Evolutionary conservation across 1,140 invertebrate genomes (phyloP).

Genomic region (Pemphigus obesinymphae): DNA sequence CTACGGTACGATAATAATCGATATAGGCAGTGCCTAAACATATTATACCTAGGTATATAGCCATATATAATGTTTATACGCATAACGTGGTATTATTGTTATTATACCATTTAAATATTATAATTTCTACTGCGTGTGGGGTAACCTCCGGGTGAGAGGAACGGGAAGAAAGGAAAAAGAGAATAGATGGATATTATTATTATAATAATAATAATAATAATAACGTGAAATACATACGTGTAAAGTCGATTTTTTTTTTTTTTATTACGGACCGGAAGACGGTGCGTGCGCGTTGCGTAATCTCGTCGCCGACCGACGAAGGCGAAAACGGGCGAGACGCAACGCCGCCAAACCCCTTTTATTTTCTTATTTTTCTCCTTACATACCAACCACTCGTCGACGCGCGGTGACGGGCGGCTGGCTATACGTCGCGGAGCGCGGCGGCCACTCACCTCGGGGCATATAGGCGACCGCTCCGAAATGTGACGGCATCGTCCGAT

Average conservation of each 20-base stretch:
- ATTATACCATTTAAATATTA: no score
- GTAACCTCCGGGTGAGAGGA: background rate
- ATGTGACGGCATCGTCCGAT: slow-evolving; percentile 8
- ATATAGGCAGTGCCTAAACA: no score
- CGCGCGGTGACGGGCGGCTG: no score
- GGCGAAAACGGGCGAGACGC: background rate
- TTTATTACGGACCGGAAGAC: slow-evolving; percentile 14
- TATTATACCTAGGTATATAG: no score
- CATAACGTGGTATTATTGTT: no score
- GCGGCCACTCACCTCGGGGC: slow-evolving; percentile 7
- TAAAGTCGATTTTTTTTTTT: background rate
- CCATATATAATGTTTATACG: no score
- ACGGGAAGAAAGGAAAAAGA: background rate
- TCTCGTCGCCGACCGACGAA: background rate
- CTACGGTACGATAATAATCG: no score
- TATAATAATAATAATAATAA: background rate
- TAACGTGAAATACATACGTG: no score
- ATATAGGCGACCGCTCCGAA: background rate
- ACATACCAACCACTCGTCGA: no score
- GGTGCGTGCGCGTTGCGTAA: background rate
- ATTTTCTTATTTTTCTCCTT: background rate
- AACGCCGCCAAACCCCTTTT: slow-evolving; percentile 21
- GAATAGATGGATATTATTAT: no score
- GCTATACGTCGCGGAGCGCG: background rate
- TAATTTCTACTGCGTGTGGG: background rate